These are phyloP conservation scores for Ophion costatus DNA, from an alignment of 2,888 invertebrate species.

Conservation along the genomic window DNA sequence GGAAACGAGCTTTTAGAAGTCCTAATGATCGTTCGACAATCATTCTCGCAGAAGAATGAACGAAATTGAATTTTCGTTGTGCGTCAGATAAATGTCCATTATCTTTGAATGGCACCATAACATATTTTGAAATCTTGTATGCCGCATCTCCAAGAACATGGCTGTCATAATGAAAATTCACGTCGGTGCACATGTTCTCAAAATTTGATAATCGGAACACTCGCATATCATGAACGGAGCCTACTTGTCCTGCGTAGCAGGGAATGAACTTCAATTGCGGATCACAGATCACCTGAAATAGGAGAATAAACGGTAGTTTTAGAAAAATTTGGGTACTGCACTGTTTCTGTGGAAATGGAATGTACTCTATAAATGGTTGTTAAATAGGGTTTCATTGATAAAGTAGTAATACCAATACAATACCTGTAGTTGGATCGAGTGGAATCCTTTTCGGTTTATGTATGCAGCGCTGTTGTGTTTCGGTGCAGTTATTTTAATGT, in stretches of 20 bases:
- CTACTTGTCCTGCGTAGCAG: slow-evolving; percentile 46
- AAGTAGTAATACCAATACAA: too few species aligned
- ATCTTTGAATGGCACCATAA: slow-evolving; percentile 4
- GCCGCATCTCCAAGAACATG: background rate
- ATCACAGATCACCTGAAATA: slow-evolving; percentile 4
- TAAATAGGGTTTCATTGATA: too few species aligned
- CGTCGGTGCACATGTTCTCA: background rate
- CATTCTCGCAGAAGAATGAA: background rate
- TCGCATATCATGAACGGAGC: slow-evolving; percentile 46
- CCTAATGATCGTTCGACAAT: background rate
- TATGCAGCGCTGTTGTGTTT: too few species aligned
- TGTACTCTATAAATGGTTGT: too few species aligned
- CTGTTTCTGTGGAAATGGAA: background rate
- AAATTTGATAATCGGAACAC: slow-evolving; percentile 47
- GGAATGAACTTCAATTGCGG: slow-evolving; percentile 35
- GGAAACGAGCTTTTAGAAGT: background rate
- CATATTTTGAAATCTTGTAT: slow-evolving; percentile 2
- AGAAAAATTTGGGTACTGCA: background rate
- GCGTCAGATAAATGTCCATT: background rate
- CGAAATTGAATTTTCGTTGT: background rate
- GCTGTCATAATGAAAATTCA: background rate
- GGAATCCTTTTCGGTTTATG: too few species aligned
- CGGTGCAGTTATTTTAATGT: too few species aligned
- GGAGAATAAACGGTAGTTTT: background rate
- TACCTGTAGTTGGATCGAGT: too few species aligned